These are phyloP conservation scores for Plebejus anna DNA, from an alignment of 2,888 invertebrate species.

Conservation along the genomic window DNA sequence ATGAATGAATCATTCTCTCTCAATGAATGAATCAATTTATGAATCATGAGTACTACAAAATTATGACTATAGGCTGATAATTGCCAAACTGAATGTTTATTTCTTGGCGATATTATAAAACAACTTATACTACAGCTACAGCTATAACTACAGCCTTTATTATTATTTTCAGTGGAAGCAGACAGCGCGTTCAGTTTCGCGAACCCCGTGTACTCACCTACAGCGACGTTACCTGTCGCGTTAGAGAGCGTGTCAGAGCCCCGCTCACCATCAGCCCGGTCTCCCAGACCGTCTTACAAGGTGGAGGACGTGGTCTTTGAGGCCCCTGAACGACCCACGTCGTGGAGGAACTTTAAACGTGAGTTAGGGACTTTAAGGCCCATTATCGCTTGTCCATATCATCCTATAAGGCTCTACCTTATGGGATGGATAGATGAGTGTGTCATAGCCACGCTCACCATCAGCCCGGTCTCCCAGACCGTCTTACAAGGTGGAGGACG, in stretches of 20 bases:
- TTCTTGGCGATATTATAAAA: no score
- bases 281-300: slow-evolving; percentile 82
- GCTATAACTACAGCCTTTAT: no score
- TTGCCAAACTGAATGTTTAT: no score
- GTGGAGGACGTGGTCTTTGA: slow-evolving; percentile 88
- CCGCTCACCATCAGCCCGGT: slow-evolving; percentile 53
- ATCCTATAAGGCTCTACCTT: no score
- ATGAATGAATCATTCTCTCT: no score
- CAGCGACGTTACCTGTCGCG: slow-evolving; percentile 55
- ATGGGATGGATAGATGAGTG: slow-evolving; percentile 30
- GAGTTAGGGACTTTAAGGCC: slow-evolving; percentile 33
- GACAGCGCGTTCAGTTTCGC: slow-evolving; percentile 84
- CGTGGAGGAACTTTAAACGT: slow-evolving; percentile 72
- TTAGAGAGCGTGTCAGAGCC: slow-evolving; percentile 42
- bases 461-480: slow-evolving; percentile 68
- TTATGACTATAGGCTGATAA: no score
- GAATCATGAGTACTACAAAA: no score
- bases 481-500: slow-evolving; percentile 88
- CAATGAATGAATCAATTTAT: no score
- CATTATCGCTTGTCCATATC: no score
- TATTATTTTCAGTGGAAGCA: slow-evolving; percentile 38
- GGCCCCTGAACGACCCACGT: slow-evolving; percentile 73
- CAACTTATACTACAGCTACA: no score
- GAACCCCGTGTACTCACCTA: slow-evolving; percentile 91
- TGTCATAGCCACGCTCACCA: slow-evolving; percentile 47